Base-by-base conservation (phyloP, 2,888 invertebrate genomes). In the Hyposoter dolosus region DNA sequence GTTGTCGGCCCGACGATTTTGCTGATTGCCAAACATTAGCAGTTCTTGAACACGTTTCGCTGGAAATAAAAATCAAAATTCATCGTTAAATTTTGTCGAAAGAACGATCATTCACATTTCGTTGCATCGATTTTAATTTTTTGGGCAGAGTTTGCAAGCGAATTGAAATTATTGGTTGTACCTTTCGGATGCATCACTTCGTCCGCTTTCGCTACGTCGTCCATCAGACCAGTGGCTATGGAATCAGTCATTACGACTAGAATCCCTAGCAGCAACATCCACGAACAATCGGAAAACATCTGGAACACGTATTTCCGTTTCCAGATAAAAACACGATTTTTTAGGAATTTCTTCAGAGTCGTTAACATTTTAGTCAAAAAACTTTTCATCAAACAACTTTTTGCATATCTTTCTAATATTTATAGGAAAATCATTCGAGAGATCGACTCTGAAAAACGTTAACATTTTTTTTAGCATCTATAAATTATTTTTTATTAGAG, bases 1-100 rank as follows among this genome's bases (percentile, higher is more conserved):
- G 28, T 90, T 90, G 12, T 90, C 85, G 32, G 89, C 89, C 65
- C 89, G 87, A 80, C 92, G 89, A 89, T 94, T 94, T 84, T 94
- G 94, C 83, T 94, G 94, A 85, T 94, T 94, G 9, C 94, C 94
- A 69, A 94, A 94, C 94, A 94, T 94, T 71, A 94, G 89, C 80
- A 93, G 91, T 85, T 94, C 94, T 89, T 94, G 94, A 2, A 94
- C 92, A 84, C 94, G 92, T 89, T 94, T 94, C 3, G 91, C 94
- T 94, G 87, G 60, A 68, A 68, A 10, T 2, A 50, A 74, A 56
- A 56, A 35, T 4, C 1, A 32, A 32, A 63, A 28, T 60, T 60
- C 28, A 15, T 50, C 17, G 3, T 50, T 23, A 1, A 17, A 43
- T 47, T 5, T 72, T 19, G 7, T 50, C n/a, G 12, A 1, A 28